Evolutionary conservation across 2,797 vertebrate species (phyloP), one percentile per base, ranked within the genome.

Genomic region (Morelia viridis): DNA sequence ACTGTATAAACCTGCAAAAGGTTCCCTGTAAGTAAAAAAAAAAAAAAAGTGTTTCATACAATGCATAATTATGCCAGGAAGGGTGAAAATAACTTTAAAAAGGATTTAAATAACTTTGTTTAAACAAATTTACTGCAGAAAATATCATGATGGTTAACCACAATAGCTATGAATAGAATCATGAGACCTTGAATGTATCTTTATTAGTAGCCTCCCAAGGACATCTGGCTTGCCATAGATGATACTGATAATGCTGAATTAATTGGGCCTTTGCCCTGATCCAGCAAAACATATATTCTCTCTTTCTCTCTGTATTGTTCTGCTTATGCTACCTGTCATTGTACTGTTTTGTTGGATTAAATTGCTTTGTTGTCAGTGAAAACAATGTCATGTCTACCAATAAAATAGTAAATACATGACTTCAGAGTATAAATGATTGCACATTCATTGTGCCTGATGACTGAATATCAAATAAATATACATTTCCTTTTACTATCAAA

Each of bases 341-440:
- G 13, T 61, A 1, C n/a, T 1, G 2, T 87, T 11, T 61, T 89
- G 11, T 88, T 60, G 24, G 9, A 88, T 61, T 76, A 87, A 87
- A 53, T 35, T 41, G 60, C 50, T 56, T 53, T 92, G 87, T 53
- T 83, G 28, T 50, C 13, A 46, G 88, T 88, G 88, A 88, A 85
- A 84, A 6, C 65, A 86, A 50, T n/a, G 88, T 91, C 89, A 50
- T n/a, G 88, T 91, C 89, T 85, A 87, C 7, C 80, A 85, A 26
- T 41, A 93, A 61, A 15, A 93, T 0, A 65, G 4, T 22, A 94
- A 31, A 53, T 91, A 90, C 0, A 76, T 71, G 88, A 2, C 86
- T 91, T 87, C 58, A 60, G 60, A 6, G 76, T 60, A 91, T 93
- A 35, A 2, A 80, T 90, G 9, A 88, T 57, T 71, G 31, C 88